These are phyloP conservation scores for Athene noctua DNA, from an alignment of 2,113 vertebrate species.

Conservation along the genomic window DNA sequence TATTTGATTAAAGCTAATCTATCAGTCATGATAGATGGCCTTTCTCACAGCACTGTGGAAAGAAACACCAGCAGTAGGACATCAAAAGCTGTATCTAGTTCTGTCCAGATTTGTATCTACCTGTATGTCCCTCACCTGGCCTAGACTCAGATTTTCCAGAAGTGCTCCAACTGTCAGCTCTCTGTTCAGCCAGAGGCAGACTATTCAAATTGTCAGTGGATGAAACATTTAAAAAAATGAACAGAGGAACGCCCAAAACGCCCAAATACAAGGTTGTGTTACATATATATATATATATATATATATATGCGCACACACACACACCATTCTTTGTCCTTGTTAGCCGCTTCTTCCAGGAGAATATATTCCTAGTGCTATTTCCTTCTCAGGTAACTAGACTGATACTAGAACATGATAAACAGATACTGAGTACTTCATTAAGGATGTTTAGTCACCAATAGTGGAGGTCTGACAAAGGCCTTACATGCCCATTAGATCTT, in stretches of 20 bases:
- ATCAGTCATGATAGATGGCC: neutral
- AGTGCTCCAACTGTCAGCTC: neutral
- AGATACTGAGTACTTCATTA: neutral
- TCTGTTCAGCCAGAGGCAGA: neutral
- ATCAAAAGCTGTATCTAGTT: neutral
- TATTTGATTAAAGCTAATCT: conserved; percentile 11
- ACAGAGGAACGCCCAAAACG: neutral
- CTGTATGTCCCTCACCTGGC: neutral
- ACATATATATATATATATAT: neutral
- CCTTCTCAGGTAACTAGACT: neutral
- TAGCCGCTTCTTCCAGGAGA: neutral
- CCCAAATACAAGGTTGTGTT: neutral
- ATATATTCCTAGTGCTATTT: neutral
- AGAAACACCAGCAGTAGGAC: neutral
- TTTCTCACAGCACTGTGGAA: neutral
- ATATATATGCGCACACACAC: neutral
- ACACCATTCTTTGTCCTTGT: neutral
- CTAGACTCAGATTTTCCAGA: neutral
- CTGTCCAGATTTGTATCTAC: neutral
- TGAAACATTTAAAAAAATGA: neutral
- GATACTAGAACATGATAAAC: neutral
- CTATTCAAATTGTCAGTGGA: neutral
- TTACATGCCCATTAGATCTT: neutral
- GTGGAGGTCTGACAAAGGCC: neutral
- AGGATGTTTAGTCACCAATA: neutral